These are phyloP conservation scores for Acleris emargana DNA, from an alignment of 2,888 invertebrate species.

Conservation along the genomic window DNA sequence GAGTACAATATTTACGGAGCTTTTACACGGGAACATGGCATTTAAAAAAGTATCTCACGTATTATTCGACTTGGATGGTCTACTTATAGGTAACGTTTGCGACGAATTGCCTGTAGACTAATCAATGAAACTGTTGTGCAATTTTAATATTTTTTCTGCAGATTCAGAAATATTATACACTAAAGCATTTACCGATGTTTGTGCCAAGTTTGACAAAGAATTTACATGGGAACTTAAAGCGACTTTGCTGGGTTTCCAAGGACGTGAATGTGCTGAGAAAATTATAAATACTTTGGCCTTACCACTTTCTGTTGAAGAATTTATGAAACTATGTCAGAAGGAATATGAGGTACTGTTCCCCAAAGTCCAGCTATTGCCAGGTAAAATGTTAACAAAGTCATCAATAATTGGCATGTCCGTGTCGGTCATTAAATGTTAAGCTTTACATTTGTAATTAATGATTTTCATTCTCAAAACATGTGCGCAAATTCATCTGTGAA, in stretches of 20 bases:
- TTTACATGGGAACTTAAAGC: constrained; percentile 92
- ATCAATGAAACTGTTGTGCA: neutral
- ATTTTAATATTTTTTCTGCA: constrained; percentile 59
- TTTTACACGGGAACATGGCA: constrained; percentile 50
- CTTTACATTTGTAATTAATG: neutral
- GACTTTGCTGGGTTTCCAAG: constrained; percentile 87
- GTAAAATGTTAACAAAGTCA: constrained; percentile 65
- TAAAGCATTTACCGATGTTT: constrained; percentile 86
- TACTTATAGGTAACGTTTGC: constrained; percentile 77
- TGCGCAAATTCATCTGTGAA: too few species aligned
- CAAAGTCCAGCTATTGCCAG: constrained; percentile 87
- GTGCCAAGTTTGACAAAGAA: constrained; percentile 87
- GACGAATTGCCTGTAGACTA: neutral
- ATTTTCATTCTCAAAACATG: too few species aligned
- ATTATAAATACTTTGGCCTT: constrained; percentile 84
- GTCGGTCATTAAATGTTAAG: neutral
- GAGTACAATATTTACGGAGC: neutral
- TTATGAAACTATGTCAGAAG: constrained; percentile 80
- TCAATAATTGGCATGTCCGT: constrained; percentile 15
- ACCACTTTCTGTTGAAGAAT: constrained; percentile 86
- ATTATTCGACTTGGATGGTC: constrained; percentile 85
- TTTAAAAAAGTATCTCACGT: constrained; percentile 82
- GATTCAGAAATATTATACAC: constrained; percentile 93
- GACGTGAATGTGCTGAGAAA: constrained; percentile 84
- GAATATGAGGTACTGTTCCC: constrained; percentile 84